Evolutionary conservation across 2,113 vertebrate species (phyloP), one percentile per base, ranked within the genome.

Genomic region (Acinonyx jubatus): DNA sequence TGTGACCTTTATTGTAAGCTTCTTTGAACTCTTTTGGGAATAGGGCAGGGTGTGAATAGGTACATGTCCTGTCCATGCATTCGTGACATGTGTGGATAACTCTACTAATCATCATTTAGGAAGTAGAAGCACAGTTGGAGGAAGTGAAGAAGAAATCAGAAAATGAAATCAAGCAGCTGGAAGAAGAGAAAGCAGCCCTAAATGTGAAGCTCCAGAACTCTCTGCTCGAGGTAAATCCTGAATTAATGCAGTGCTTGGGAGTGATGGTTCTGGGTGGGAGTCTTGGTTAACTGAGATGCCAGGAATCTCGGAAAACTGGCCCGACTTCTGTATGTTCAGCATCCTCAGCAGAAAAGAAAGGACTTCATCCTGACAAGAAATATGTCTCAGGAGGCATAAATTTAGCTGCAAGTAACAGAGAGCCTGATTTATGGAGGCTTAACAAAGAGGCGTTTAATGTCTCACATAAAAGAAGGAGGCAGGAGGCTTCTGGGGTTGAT

Each of bases 111-210:
- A 96, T 98, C 91, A 55, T 96, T 29, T 98, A 99, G 99, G 99
- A 99, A 61, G 98, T 98, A 3, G 99, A 99, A 95, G 89, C 86
- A 13, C 98, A 99, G 97, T 97, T 99, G 92, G 99, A 99, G 16
- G 99, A 99, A 95, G 98, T 99, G 98, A 99, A 99, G 98, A 99
- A 98, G 95, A 99, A 98, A 68, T 98, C 98, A 0, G 99, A 99
- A 91, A 98, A 98, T 98, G 98, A 99, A 57, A 98, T 98, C 97
- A 98, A 96, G 61, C 97, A 98, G 41, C 98, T 99, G 76, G 99
- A 99, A 98, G 99, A 98, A 74, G 99, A 99, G 96, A 99, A 98
- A 96, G 99, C 99, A 16, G 98, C 99, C 68, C 98, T 99, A 38
- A 98, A 94, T 83, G 97, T 94, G 38, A 99, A 99, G 95, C 99